Percentiles rank a stretch among this genome's conserved stretches.
phyloP scores from a whole-genome alignment of 2,797 vertebrate genomes.

The Dendrocincla fuliginosa region DNA sequence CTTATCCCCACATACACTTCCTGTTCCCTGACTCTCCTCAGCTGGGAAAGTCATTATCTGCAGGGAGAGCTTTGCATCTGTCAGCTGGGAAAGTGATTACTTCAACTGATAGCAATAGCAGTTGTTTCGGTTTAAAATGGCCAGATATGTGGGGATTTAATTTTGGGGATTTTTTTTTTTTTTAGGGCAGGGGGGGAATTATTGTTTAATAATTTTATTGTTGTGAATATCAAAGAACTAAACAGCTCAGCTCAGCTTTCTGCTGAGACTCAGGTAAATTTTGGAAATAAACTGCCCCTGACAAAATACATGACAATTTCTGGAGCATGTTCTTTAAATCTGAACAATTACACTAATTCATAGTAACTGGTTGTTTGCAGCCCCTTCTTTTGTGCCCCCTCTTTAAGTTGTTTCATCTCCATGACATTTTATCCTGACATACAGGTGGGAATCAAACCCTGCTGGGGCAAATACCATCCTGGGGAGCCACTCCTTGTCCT shows the following conservation, averaged over 20 bases:
- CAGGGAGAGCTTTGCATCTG: slow-evolving; percentile 69
- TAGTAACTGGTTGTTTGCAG: not conserved
- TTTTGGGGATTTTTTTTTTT: not conserved
- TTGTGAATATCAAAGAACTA: not conserved
- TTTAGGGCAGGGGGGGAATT: fast-evolving
- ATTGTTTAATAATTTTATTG: slow-evolving; percentile 6
- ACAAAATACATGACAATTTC: not conserved
- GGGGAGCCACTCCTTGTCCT: not conserved
- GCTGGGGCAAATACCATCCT: not conserved
- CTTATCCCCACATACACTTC: slow-evolving; percentile 68
- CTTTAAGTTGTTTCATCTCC: not conserved
- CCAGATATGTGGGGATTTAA: not conserved
- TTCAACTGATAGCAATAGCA: slow-evolving; percentile 71
- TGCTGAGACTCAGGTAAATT: not conserved
- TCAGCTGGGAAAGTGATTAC: slow-evolving; percentile 73
- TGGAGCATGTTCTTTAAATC: not conserved
- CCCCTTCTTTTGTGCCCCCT: not conserved
- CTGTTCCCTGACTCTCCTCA: slow-evolving; percentile 64
- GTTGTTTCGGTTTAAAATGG: slow-evolving; percentile 63
- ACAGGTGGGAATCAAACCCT: not conserved
- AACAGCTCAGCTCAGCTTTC: not conserved
- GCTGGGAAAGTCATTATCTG: slow-evolving; percentile 72
- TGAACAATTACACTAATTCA: not conserved
- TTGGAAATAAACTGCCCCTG: not conserved
- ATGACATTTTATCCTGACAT: not conserved